Base-by-base conservation (phyloP, 2,888 invertebrate genomes). In the Panorpa germanica region DNA sequence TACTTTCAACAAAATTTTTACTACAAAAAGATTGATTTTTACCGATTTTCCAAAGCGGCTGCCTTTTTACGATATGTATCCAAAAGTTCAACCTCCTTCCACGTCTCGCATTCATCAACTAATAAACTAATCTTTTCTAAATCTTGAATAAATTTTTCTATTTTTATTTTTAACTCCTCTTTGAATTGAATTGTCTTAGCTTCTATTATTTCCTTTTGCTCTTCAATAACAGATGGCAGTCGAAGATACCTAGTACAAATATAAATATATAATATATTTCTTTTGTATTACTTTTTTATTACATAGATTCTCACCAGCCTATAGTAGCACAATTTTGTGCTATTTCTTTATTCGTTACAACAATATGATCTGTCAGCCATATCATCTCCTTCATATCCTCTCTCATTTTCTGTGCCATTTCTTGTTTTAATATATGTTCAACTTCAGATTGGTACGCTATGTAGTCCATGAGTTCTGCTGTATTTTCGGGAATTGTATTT, bases 141-240 rank as follows among this genome's bases (percentile, higher is more conserved):
- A 43, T 90, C 86, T 7, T 81, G 75, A 15, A 70, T 61, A 45
- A 95, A 91, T 41, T 77, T 70, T 28, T 78, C 68, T 29, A 88
- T 80, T 28, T 75, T 72, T 12, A 63, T 70, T 51, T 73, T 72
- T 4, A 93, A 61, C 4, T 68, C 55, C 25, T 78, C 78, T 54
- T 93, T 83, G 50, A 83, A 93, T 46, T 93, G 90, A 4, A 68
- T 58, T 21, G 71, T 73, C 61, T 91, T 91, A 35, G 72, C 69
- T 8, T 73, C 75, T 18, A 85, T 67, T 36, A 88, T 77, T 22
- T 65, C 60, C 40, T 75, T 68, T 50, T 85, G 76, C 40, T 91
- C 81, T 35, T 83, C 77, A 38, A 93, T 70, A 4, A 90, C 67
- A 23, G 70, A 66, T 1, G 77, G 65, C 64, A 93, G 71, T 28